Conservation (phyloP, 2,113 vertebrate species). For the Rhabdomys dilectus region DNA sequence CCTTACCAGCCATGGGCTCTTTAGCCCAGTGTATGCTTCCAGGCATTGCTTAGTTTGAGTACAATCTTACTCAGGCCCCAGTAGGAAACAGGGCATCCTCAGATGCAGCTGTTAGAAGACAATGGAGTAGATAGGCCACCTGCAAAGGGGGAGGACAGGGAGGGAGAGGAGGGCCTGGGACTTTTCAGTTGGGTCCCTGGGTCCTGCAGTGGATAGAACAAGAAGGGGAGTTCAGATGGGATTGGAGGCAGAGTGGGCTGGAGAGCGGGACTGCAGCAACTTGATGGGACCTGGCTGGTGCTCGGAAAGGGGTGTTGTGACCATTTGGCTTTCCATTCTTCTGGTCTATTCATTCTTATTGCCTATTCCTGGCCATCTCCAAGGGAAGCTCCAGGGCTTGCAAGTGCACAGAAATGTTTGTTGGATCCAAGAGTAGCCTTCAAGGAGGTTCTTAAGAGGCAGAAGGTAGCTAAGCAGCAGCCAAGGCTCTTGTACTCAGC, state of each 20-base stretch:
- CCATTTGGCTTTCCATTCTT: background rate
- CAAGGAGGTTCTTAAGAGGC: background rate
- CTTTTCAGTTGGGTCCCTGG: fast-evolving
- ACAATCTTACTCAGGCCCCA: background rate
- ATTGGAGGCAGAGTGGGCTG: too few species aligned
- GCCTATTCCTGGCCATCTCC: background rate
- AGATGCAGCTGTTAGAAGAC: background rate
- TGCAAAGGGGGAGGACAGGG: too few species aligned
- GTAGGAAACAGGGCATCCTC: background rate
- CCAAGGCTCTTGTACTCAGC: background rate
- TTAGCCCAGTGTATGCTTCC: background rate
- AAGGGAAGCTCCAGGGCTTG: background rate
- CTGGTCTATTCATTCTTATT: background rate
- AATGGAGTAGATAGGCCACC: background rate
- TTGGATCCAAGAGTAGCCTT: background rate
- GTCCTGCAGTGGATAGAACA: background rate
- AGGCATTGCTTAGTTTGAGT: background rate
- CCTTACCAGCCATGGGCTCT: background rate
- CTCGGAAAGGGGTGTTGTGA: background rate
- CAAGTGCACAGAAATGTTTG: fast-evolving
- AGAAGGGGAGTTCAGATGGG: background rate
- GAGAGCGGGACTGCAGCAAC: background rate
- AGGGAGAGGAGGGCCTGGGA: too few species aligned
- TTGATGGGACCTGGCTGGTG: background rate
- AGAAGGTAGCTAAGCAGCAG: fast-evolving